Conservation (phyloP, 2,888 invertebrate species). For the Eumerus sabulonum region DNA sequence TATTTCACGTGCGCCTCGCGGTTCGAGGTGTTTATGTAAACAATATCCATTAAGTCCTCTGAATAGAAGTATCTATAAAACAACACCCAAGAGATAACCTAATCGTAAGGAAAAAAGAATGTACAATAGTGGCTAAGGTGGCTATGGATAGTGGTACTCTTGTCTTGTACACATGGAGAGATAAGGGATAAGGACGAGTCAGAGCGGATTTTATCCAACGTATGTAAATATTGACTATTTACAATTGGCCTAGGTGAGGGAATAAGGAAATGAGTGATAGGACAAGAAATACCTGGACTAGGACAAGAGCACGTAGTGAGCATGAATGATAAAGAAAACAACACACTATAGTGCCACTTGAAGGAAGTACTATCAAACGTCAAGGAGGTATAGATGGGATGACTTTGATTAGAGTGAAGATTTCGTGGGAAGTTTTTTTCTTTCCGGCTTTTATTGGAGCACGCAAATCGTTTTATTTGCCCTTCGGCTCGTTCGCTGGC, state of each 20-base stretch:
- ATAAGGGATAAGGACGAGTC: slow-evolving; percentile 9
- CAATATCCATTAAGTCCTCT: slow-evolving; percentile 60
- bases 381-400: too few relatives aligned
- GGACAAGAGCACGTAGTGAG: slow-evolving; percentile 12
- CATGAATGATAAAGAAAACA: slow-evolving; percentile 15
- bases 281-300: slow-evolving; percentile 17
- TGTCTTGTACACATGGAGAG: neutral
- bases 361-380: slow-evolving; percentile 10
- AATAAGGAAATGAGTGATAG: too few relatives aligned
- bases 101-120: slow-evolving; percentile 34
- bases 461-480: too few relatives aligned
- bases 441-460: too few relatives aligned
- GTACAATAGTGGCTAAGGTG: neutral
- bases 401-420: too few relatives aligned
- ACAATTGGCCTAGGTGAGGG: slow-evolving; percentile 51
- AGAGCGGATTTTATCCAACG: slow-evolving; percentile 23
- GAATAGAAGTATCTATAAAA: slow-evolving; percentile 43
- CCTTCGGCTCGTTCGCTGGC: too few relatives aligned
- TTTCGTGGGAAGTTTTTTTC: too few relatives aligned
- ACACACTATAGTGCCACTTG: slow-evolving; percentile 9
- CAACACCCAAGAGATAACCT: slow-evolving; percentile 27
- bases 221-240: slow-evolving; percentile 58
- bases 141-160: slow-evolving; percentile 9
- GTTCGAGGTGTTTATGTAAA: slow-evolving; percentile 8
- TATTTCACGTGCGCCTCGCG: slow-evolving; percentile 20